phyloP scores from a whole-genome alignment of 2,888 invertebrate genomes.

The Standfussiana lucernea region DNA sequence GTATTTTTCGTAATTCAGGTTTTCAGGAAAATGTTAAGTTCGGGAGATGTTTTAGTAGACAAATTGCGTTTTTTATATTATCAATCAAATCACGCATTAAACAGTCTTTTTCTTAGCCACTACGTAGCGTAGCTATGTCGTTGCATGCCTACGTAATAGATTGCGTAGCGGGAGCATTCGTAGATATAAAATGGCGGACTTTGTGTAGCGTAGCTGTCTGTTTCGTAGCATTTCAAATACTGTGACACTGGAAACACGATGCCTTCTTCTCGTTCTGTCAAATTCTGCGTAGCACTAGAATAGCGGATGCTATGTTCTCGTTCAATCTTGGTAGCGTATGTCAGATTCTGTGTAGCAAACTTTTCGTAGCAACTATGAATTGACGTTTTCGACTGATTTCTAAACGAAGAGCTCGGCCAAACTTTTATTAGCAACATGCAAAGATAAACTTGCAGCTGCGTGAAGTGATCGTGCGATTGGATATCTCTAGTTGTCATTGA shows the following conservation, averaged over 20 bases:
- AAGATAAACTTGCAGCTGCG: not conserved
- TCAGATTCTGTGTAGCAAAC: not conserved
- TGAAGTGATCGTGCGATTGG: constrained; percentile 4
- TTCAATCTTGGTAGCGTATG: not conserved
- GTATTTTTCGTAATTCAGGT: too few species aligned
- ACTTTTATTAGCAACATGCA: constrained; percentile 2
- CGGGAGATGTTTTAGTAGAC: too few species aligned
- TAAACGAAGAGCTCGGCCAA: not conserved
- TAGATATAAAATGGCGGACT: not conserved
- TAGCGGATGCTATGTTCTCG: not conserved
- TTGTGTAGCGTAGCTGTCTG: not conserved
- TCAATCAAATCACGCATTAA: too few species aligned
- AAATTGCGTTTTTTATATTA: too few species aligned
- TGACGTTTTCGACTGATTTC: not conserved
- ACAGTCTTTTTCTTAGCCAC: too few species aligned
- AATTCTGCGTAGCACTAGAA: not conserved
- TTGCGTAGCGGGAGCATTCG: not conserved
- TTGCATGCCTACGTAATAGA: too few species aligned
- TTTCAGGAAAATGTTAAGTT: too few species aligned
- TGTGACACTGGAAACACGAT: too few species aligned
- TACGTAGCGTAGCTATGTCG: not conserved
- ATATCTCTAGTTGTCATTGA: constrained; percentile 8
- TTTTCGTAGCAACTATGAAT: not conserved
- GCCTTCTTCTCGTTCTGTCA: not conserved
- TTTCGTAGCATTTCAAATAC: not conserved